Evolutionary conservation across 2,113 vertebrate species (phyloP).

Genomic region (Heterotis niloticus): DNA sequence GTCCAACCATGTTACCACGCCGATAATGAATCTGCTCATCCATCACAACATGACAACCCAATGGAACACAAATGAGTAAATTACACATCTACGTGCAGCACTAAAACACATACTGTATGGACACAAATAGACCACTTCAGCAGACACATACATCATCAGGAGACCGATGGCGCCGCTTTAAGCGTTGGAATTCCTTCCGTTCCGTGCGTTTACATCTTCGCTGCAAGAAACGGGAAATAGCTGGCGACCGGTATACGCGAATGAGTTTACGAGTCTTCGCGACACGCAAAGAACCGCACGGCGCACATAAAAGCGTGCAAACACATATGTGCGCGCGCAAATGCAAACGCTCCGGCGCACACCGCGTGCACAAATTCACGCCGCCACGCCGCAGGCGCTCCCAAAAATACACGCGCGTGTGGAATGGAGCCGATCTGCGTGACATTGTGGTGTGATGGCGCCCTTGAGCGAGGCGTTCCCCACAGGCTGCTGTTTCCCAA

Average conservation of each 20-base stretch:
- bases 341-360: neutral
- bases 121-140: no score
- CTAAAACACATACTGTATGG: no score
- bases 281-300: neutral
- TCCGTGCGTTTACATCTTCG: no score
- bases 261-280: no score
- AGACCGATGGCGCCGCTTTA: neutral
- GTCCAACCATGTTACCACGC: neutral
- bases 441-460: no score
- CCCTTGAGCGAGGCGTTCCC: slow-evolving; percentile 22
- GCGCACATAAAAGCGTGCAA: neutral
- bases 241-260: no score
- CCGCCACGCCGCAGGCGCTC: neutral
- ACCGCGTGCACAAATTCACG: neutral
- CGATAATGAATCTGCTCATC: neutral
- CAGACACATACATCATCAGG: no score
- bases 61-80: slow-evolving; percentile 7
- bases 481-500: neutral
- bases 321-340: slow-evolving; percentile 11
- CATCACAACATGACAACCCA: neutral
- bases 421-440: neutral
- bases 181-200: no score
- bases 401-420: neutral
- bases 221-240: no score
- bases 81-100: neutral